These are phyloP conservation scores for Acanthaster planci DNA, from an alignment of 35 echinoderm and acorn worm genomes.

Conservation along the genomic window DNA sequence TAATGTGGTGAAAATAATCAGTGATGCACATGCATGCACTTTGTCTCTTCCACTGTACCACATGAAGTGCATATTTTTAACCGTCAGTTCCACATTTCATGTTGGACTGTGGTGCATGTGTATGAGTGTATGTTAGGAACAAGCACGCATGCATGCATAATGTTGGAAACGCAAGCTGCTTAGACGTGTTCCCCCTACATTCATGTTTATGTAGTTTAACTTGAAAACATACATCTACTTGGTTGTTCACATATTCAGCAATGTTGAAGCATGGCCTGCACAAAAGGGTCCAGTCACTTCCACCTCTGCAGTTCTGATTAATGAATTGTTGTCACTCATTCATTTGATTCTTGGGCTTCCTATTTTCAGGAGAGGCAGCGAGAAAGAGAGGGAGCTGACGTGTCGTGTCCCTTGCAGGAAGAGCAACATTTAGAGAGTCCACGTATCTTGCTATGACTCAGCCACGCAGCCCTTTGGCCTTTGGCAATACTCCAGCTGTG, in stretches of 20 bases:
- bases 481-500: background rate
- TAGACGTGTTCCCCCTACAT: background rate
- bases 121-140: background rate
- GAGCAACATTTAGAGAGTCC: background rate
- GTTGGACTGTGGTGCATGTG: background rate
- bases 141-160: background rate
- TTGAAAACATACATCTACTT: background rate
- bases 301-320: background rate
- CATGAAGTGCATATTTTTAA: too few species aligned
- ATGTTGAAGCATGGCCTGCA: background rate
- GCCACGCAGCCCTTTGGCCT: background rate
- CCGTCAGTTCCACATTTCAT: too few species aligned
- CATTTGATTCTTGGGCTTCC: background rate
- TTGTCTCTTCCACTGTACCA: too few species aligned
- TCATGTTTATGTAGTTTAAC: background rate
- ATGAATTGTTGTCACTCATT: background rate
- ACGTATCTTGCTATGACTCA: slow-evolving; percentile 10
- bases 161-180: background rate
- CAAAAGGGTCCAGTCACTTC: slow-evolving; percentile 4
- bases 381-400: background rate
- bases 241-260: background rate
- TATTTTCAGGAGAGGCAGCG: background rate
- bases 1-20: too few species aligned
- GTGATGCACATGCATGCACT: too few species aligned
- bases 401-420: background rate